Conservation (phyloP, 2,888 invertebrate species). For the Drosophila maculinotata region DNA sequence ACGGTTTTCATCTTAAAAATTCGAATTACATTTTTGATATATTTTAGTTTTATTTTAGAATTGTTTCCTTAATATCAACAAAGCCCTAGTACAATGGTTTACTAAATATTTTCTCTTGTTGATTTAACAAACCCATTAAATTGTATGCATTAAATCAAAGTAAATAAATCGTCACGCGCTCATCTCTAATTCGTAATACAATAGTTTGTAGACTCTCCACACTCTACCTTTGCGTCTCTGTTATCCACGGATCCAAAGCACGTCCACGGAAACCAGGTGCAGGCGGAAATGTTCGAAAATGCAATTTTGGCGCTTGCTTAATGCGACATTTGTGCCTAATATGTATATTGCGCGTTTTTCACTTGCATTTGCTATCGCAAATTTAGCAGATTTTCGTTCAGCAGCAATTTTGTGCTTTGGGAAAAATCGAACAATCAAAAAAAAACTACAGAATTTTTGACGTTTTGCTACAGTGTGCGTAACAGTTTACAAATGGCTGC, state of each 20-base stretch:
- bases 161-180: constrained; percentile 25
- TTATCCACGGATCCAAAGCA: constrained; percentile 85
- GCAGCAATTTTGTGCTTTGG: constrained; percentile 34
- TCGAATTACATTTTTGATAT: too few species aligned
- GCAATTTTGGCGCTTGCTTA: constrained; percentile 82
- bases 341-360: constrained; percentile 35
- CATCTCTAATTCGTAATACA: constrained; percentile 50
- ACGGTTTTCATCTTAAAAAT: too few species aligned
- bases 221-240: constrained; percentile 85
- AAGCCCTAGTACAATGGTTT: too few species aligned
- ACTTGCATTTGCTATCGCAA: constrained; percentile 27
- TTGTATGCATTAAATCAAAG: not conserved
- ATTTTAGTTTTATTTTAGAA: too few species aligned
- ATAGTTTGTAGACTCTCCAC: constrained; percentile 19
- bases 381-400: constrained; percentile 47
- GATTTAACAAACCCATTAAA: not conserved
- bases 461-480: constrained; percentile 12
- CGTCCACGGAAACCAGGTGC: constrained; percentile 83
- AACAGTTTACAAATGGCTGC: constrained; percentile 18
- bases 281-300: constrained; percentile 84
- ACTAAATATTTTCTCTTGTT: not conserved
- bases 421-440: constrained; percentile 55
- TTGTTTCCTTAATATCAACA: too few species aligned
- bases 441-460: constrained; percentile 22
- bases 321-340: constrained; percentile 68